These are phyloP conservation scores for Zophobas atratus DNA, from an alignment of 1,140 invertebrate species.

Conservation along the genomic window DNA sequence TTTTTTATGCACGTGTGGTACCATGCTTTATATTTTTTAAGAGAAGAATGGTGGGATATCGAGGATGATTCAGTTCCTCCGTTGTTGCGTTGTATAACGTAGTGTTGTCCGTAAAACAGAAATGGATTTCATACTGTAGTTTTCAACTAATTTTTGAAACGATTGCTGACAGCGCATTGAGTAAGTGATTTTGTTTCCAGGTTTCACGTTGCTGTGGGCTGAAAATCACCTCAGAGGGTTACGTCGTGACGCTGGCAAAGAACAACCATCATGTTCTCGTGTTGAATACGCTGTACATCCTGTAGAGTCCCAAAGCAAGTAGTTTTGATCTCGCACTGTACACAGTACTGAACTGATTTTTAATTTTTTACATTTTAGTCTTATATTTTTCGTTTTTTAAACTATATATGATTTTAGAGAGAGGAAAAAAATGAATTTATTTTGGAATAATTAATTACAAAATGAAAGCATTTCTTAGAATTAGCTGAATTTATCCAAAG, in stretches of 20 bases:
- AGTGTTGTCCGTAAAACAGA: too few species aligned
- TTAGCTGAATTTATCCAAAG: constrained; percentile 33
- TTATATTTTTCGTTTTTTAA: constrained; percentile 54
- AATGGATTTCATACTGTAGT: too few species aligned
- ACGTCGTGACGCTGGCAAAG: constrained; percentile 97
- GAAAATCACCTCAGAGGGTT: constrained; percentile 96
- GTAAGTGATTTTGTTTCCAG: constrained; percentile 73
- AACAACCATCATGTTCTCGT: constrained; percentile 99
- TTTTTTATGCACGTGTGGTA: too few species aligned
- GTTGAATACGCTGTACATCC: constrained; percentile 94
- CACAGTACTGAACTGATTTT: constrained; percentile 67
- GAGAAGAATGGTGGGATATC: too few species aligned
- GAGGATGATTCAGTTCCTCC: too few species aligned
- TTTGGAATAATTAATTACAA: constrained; percentile 35
- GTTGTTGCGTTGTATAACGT: too few species aligned
- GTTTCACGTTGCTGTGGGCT: constrained; percentile 97
- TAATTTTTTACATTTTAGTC: constrained; percentile 55
- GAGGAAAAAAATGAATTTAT: constrained; percentile 30
- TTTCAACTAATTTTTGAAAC: background rate
- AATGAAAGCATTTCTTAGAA: constrained; percentile 26
- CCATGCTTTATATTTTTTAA: too few species aligned
- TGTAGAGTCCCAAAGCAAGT: constrained; percentile 70
- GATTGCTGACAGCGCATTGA: background rate
- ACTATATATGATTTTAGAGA: constrained; percentile 34
- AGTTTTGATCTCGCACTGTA: constrained; percentile 66